phyloP scores from a whole-genome alignment of 2,113 vertebrate species.

The Nibea coibor region DNA sequence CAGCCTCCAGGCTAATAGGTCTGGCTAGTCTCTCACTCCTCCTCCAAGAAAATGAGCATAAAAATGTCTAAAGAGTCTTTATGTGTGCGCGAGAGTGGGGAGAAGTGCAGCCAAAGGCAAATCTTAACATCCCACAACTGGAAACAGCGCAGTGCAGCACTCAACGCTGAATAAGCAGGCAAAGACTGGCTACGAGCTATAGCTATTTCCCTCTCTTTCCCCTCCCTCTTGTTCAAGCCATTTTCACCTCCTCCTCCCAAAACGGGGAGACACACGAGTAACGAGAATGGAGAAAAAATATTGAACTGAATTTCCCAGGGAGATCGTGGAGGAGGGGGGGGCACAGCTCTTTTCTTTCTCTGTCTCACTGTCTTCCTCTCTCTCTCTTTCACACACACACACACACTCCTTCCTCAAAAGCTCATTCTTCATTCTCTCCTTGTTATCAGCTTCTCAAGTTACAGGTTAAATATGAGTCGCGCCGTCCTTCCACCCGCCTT shows the following conservation, averaged over 20 bases:
- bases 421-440: conserved; percentile 65
- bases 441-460: conserved; percentile 85
- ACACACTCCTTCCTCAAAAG: conserved; percentile 36
- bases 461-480: conserved; percentile 83
- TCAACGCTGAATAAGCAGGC: conserved; percentile 74
- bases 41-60: conserved; percentile 69
- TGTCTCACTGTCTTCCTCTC: conserved; percentile 35
- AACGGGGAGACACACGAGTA: conserved; percentile 55
- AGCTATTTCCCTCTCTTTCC: conserved; percentile 67
- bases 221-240: conserved; percentile 70
- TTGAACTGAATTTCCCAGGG: conserved; percentile 73
- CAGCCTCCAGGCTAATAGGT: conserved; percentile 66
- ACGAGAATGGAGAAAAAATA: conserved; percentile 59
- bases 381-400: background rate
- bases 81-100: conserved; percentile 55
- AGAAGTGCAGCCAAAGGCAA: conserved; percentile 67
- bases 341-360: conserved; percentile 51
- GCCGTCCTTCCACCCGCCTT: conserved; percentile 23
- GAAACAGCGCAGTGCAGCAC: conserved; percentile 77
- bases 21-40: conserved; percentile 61
- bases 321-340: conserved; percentile 57
- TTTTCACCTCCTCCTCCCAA: conserved; percentile 66
- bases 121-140: conserved; percentile 73
- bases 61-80: conserved; percentile 73
- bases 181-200: conserved; percentile 72